phyloP scores from a whole-genome alignment of 2,888 invertebrate species.

The Latrodectus elegans region DNA sequence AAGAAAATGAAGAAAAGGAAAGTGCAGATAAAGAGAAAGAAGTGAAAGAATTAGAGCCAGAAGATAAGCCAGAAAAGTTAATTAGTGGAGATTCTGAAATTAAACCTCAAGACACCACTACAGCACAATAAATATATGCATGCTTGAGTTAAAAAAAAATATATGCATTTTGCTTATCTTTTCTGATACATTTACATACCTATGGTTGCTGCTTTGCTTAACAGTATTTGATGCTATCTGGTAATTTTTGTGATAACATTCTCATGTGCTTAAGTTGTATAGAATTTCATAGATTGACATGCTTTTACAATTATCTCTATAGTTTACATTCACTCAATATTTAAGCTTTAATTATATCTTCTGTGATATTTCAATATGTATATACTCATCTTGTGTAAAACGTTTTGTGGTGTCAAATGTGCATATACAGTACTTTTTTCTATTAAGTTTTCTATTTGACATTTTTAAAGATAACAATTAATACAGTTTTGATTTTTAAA shows the following conservation, averaged over 20 bases:
- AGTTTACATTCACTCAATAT: conserved; percentile 28
- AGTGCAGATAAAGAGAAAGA: conserved; percentile 41
- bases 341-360: conserved; percentile 45
- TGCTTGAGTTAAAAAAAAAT: neutral
- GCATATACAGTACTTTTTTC: too few species aligned
- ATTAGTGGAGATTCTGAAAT: conserved; percentile 52
- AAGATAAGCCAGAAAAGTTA: conserved; percentile 66
- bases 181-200: conserved; percentile 28
- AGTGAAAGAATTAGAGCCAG: conserved; percentile 68
- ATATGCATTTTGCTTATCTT: conserved; percentile 38
- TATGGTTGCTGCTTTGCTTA: conserved; percentile 65
- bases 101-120: conserved; percentile 39
- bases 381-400: conserved; percentile 48
- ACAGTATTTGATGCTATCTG: neutral
- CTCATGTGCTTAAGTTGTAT: neutral
- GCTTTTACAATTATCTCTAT: neutral
- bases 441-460: too few species aligned
- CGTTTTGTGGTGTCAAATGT: conserved; percentile 5
- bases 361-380: conserved; percentile 65
- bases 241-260: neutral
- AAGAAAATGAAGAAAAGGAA: conserved; percentile 56
- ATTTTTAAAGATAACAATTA: too few species aligned
- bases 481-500: too few species aligned
- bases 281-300: neutral
- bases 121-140: conserved; percentile 37